phyloP scores from a whole-genome alignment of 2,113 vertebrate species.

The Cyrtonyx montezumae region DNA sequence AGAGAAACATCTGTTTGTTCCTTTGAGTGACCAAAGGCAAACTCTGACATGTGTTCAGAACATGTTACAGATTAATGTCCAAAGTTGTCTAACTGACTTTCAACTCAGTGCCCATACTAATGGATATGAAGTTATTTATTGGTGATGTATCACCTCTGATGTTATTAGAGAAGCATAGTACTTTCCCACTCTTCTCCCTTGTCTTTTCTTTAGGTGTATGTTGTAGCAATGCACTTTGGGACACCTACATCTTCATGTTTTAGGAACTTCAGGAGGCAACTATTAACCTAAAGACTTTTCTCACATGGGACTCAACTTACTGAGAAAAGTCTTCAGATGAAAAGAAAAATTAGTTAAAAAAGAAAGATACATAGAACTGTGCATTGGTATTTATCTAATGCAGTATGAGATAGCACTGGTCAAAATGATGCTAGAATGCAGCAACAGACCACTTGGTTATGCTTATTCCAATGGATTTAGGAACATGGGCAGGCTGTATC shows the following conservation, averaged over 20 bases:
- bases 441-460: not conserved
- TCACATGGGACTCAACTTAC: not conserved
- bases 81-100: not conserved
- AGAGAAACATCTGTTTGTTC: constrained; percentile 26
- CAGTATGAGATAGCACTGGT: not conserved
- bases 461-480: fast-evolving
- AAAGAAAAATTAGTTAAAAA: not conserved
- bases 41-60: not conserved
- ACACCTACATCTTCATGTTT: not conserved
- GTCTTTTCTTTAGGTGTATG: not conserved
- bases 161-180: not conserved
- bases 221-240: not conserved
- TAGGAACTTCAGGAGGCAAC: not conserved
- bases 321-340: not conserved
- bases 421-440: not conserved
- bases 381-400: not conserved
- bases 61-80: not conserved
- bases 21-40: constrained; percentile 28
- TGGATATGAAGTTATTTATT: not conserved
- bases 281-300: not conserved
- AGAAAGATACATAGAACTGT: not conserved
- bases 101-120: not conserved
- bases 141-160: not conserved
- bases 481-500: not conserved
- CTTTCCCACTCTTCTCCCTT: not conserved